Evolutionary conservation across 2,113 vertebrate species (phyloP).

Genomic region (Thamnaconus septentrionalis): DNA sequence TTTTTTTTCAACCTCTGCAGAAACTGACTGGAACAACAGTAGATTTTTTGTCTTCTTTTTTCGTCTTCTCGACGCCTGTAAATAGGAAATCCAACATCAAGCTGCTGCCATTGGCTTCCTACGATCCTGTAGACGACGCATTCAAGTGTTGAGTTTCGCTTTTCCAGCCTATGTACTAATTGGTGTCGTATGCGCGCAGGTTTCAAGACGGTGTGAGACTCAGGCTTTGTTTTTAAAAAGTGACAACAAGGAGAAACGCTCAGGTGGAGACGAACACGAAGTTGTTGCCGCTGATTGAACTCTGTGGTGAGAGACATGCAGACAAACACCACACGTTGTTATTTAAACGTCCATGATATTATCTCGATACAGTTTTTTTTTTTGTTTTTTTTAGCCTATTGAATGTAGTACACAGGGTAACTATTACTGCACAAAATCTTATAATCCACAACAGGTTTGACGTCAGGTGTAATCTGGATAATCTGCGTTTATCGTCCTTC

Average conservation of each 20-base stretch:
- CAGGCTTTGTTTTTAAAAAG: conserved; percentile 20
- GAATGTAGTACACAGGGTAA: conserved; percentile 39
- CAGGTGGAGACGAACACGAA: conserved; percentile 18
- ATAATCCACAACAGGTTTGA: conserved; percentile 1
- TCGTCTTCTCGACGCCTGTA: conserved; percentile 11
- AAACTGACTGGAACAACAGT: conserved; percentile 12
- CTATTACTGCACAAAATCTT: conserved; percentile 4
- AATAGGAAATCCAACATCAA: conserved; percentile 21
- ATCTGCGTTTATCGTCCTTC: no score
- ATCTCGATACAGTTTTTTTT: conserved; percentile 19
- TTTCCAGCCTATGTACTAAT: conserved; percentile 9
- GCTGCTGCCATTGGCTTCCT: conserved; percentile 51
- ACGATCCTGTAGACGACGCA: conserved; percentile 36
- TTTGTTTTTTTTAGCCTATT: conserved; percentile 25
- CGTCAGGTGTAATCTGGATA: no score
- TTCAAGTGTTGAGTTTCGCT: conserved; percentile 30
- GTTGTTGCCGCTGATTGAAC: conserved; percentile 6
- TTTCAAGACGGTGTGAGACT: conserved; percentile 28
- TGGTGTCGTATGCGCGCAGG: conserved; percentile 3
- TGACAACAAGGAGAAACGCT: no score
- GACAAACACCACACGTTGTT: conserved; percentile 6
- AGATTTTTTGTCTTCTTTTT: background rate
- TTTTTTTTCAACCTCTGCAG: conserved; percentile 6
- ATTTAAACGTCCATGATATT: conserved; percentile 10
- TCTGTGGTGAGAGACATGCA: conserved; percentile 1